Percentiles rank a stretch among this genome's conserved stretches.
Evolutionary conservation across 2,113 vertebrate genomes (phyloP).

Genomic region (Takifugu flavidus): DNA sequence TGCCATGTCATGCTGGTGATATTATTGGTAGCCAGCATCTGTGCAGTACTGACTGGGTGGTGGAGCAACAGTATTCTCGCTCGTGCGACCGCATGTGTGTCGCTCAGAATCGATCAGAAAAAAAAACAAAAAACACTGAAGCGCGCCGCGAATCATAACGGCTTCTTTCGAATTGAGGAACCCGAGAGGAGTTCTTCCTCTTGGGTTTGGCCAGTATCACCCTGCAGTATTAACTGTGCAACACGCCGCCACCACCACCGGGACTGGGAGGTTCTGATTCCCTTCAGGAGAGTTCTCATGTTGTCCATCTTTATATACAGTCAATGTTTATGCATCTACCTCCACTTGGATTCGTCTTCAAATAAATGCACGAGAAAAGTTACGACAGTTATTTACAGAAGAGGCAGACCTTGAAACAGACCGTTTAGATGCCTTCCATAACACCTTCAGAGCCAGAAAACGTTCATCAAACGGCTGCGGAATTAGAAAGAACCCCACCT

Average conservation of each 20-base stretch:
- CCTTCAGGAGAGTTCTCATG: background rate
- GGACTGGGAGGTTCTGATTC: background rate
- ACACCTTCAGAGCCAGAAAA: constrained; percentile 52
- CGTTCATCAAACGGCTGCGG: constrained; percentile 16
- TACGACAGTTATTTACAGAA: constrained; percentile 72
- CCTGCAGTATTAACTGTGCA: background rate
- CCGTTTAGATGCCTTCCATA: constrained; percentile 41
- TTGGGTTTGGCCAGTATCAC: background rate
- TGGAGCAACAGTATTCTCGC: background rate
- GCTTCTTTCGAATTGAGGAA: background rate
- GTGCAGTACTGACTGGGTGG: background rate
- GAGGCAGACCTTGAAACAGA: constrained; percentile 66
- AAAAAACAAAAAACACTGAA: background rate
- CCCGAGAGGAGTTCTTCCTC: background rate
- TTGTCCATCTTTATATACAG: background rate
- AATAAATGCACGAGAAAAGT: constrained; percentile 50
- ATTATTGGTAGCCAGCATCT: background rate
- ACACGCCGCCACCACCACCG: background rate
- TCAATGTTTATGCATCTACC: constrained; percentile 48
- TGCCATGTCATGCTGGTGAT: background rate
- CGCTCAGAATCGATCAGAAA: background rate
- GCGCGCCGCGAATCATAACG: too few species aligned
- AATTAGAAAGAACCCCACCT: too few species aligned
- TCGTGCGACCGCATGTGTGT: background rate
- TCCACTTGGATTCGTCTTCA: constrained; percentile 46